Percentiles rank a stretch among this genome's conserved stretches.
Conservation (phyloP, 2,888 invertebrate species). For the Chrysolina oricalcia region DNA sequence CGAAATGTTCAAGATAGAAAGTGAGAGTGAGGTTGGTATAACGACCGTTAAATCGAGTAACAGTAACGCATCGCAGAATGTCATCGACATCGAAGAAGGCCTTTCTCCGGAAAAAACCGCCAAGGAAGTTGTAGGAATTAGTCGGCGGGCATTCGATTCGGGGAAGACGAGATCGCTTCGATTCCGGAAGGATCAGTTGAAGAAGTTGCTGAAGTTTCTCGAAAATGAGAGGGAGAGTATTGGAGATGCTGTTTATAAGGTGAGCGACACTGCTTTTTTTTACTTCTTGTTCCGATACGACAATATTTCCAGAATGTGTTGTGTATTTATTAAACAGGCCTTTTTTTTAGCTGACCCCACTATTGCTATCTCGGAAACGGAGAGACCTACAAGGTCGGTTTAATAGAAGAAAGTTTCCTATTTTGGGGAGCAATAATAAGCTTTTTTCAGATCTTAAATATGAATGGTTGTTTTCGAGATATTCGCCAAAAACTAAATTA, state of each 20-base stretch:
- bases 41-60: conserved; percentile 31
- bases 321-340: no score
- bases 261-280: conserved; percentile 32
- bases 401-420: no score
- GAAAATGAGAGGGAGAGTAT: conserved; percentile 86
- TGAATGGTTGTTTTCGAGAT: no score
- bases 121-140: conserved; percentile 74
- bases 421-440: no score
- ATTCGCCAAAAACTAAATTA: no score
- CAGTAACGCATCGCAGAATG: conserved; percentile 43
- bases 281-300: no score
- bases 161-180: conserved; percentile 87
- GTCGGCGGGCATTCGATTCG: conserved; percentile 82
- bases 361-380: no score
- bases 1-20: conserved; percentile 52
- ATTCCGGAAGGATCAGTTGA: conserved; percentile 88
- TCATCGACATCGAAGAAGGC: conserved; percentile 51
- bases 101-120: conserved; percentile 40
- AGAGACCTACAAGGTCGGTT: no score
- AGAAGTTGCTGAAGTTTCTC: conserved; percentile 83
- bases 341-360: no score
- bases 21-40: conserved; percentile 44
- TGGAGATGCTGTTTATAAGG: conserved; percentile 80
- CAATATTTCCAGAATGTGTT: not conserved
- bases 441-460: no score